Conservation (phyloP, 2,113 vertebrate genomes). For the Tyrannus savana region DNA sequence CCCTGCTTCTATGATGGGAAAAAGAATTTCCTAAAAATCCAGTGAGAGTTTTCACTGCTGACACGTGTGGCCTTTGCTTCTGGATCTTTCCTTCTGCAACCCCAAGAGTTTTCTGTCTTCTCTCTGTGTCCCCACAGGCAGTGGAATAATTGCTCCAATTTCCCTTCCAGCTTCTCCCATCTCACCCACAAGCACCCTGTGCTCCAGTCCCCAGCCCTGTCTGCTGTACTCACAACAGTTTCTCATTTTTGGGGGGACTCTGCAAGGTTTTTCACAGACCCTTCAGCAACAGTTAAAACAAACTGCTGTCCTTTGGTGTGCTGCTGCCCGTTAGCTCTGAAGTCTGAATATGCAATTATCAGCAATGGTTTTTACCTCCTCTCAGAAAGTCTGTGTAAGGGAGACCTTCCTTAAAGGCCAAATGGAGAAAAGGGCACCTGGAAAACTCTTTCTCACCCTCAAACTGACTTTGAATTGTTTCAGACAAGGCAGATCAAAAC, state of each 20-base stretch:
- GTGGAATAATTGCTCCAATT: background rate
- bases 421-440: background rate
- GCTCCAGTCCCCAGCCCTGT: background rate
- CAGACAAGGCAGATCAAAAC: background rate
- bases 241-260: background rate
- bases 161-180: background rate
- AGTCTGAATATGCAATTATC: background rate
- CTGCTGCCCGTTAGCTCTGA: background rate
- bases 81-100: background rate
- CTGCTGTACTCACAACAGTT: background rate
- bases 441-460: background rate
- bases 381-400: background rate
- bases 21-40: background rate
- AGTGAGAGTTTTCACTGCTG: background rate
- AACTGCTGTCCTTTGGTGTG: background rate
- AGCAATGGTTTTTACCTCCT: background rate
- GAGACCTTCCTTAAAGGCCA: background rate
- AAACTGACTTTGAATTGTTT: background rate
- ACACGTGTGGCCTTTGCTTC: background rate
- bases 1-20: no score
- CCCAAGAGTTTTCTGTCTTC: background rate
- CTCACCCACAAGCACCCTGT: background rate
- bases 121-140: rapidly evolving
- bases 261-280: background rate
- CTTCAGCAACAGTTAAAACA: background rate